Conservation (phyloP, 2,888 invertebrate genomes). For the Pycnomerus fuliginosus region DNA sequence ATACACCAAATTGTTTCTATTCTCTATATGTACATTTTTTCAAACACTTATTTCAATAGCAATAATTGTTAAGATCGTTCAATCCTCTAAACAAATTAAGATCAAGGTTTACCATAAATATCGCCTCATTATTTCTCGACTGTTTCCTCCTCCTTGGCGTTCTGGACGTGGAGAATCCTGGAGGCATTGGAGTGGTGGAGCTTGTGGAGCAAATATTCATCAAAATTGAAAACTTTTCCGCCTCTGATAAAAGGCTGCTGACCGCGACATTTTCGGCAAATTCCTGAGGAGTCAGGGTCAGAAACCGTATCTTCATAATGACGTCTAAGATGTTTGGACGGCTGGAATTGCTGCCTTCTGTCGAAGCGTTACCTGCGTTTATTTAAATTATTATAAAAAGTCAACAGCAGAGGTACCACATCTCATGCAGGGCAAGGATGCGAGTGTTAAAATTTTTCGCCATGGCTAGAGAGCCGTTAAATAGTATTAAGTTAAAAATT, state of each 20-base stretch:
- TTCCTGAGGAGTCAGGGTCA: conserved; percentile 76
- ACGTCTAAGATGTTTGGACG: conserved; percentile 61
- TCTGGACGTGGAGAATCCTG: conserved; percentile 65
- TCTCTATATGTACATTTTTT: too few relatives aligned
- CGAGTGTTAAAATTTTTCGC: too few relatives aligned
- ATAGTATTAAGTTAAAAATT: too few relatives aligned
- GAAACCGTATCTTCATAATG: conserved; percentile 75
- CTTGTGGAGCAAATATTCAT: conserved; percentile 78
- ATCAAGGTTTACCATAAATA: conserved; percentile 17
- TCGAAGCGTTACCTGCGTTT: conserved; percentile 32
- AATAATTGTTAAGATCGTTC: conserved; percentile 1
- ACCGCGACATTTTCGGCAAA: conserved; percentile 81
- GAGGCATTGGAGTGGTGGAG: conserved; percentile 70
- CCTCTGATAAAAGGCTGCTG: conserved; percentile 70
- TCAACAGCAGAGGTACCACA: too few relatives aligned
- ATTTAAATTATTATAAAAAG: too few relatives aligned
- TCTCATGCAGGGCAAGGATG: too few relatives aligned
- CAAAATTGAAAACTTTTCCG: conserved; percentile 77
- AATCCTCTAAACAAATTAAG: not conserved
- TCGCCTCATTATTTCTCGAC: conserved; percentile 12
- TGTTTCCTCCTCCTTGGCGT: conserved; percentile 54
- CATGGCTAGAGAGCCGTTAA: too few relatives aligned
- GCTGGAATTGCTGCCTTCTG: conserved; percentile 27
- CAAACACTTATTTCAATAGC: too few relatives aligned
- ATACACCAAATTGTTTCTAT: too few relatives aligned